Evolutionary conservation across 2,888 invertebrate genomes (phyloP), one percentile per base, ranked within the genome.

Genomic region (Drepana falcataria): DNA sequence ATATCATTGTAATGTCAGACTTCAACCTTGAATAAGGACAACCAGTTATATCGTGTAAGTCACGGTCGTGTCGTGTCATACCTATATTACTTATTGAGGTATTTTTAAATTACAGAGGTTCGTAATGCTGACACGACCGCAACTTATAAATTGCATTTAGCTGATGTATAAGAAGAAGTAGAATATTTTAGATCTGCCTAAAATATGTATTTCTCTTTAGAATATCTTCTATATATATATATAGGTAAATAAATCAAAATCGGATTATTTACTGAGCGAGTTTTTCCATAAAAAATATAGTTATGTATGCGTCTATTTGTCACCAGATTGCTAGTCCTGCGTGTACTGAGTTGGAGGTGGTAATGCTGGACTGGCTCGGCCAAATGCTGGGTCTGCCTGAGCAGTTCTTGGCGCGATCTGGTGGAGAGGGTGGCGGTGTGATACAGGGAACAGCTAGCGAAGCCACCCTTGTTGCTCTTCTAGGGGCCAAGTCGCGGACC

Each of bases 401-500:
- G 33, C 94, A 94, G 65, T 98, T 98, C 85, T 88, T 98, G 52
- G 95, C 96, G 1, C 93, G 94, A 60, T 95, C 95, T 0, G 97
- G 96, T 0, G 95, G 95, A 56, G 96, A 96, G 55, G 97, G 95
- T 2, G 96, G 96, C n/a, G 97, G 97, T 7, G 97, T 97, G 5
- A 97, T 97, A 65, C 94, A 98, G 92, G 97, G 98, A 53, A 98
- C 98, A 0, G 98, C 98, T 44, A 98, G 97, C 77, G 98, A 99
- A 81, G 97, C 98, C 3, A 98, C 98, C 0, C 89, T 98, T 53
- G 97, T 99, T 1, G 97, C 97, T 0, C 91, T 99, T 7, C 91
- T 98, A n/a, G 97, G 97, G 1, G 98, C 98, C 9, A 96, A 97
- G 80, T 94, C 95, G 2, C 94, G 94, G 60, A 93, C 93, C 58